A percentile compares a stretch with the other conserved stretches of the same genome.
phyloP scores from a whole-genome alignment of 2,797 vertebrate species.

The Chiroxiphia lanceolata region DNA sequence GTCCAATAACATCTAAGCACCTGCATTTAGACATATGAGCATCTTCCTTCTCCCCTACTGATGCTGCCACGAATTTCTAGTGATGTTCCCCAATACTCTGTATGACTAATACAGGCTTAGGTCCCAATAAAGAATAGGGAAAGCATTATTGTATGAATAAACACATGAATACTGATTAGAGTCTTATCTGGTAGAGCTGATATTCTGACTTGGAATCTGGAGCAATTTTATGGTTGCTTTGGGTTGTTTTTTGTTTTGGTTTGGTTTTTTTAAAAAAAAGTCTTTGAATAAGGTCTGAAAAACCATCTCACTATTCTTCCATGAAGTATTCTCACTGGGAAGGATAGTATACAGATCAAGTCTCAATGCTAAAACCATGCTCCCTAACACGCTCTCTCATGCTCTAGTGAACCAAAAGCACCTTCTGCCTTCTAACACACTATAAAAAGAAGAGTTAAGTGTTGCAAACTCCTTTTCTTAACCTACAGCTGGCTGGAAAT shows the following conservation, averaged over 20 bases:
- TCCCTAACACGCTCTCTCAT: not conserved
- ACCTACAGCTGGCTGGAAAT: not conserved
- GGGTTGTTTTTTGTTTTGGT: not conserved
- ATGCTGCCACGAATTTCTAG: not conserved
- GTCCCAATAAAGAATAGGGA: not conserved
- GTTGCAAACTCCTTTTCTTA: not conserved
- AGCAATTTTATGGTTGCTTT: not conserved
- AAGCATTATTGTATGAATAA: not conserved
- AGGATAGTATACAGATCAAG: not conserved
- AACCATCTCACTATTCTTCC: not conserved
- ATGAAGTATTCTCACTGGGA: not conserved
- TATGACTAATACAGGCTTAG: not conserved
- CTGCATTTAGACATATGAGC: not conserved
- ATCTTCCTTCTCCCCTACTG: not conserved
- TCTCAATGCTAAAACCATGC: not conserved
- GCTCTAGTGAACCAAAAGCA: not conserved
- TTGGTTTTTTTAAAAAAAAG: not conserved
- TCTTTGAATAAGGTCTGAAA: not conserved
- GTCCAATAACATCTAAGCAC: fast-evolving
- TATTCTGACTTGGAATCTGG: not conserved
- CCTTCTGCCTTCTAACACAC: not conserved
- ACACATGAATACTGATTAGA: not conserved
- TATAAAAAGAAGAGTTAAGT: not conserved
- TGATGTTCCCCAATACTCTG: not conserved
- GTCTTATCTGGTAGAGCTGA: not conserved